phyloP scores from a whole-genome alignment of 2,113 vertebrate species.

The Caranx ignobilis region DNA sequence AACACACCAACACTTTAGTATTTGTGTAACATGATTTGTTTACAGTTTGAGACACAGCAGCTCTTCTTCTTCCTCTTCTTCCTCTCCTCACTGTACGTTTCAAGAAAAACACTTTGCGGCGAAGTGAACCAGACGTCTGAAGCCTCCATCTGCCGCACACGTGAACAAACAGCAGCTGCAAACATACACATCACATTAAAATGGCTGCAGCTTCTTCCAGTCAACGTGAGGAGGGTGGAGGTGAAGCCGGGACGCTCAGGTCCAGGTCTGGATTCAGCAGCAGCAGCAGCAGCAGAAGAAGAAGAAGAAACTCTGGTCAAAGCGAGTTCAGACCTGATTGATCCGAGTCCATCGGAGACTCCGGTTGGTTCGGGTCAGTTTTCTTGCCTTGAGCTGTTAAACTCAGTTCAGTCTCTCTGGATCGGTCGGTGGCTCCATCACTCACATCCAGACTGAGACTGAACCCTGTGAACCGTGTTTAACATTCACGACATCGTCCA shows the following conservation, averaged over 20 bases:
- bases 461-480: slow-evolving; percentile 17
- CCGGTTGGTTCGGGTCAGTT: slow-evolving; percentile 13
- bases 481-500: slow-evolving; percentile 18
- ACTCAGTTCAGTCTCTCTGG: slow-evolving; percentile 32
- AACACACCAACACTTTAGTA: background rate
- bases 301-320: background rate
- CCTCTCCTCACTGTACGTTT: background rate
- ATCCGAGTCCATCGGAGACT: slow-evolving; percentile 26
- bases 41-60: too few species aligned
- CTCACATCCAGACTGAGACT: slow-evolving; percentile 3
- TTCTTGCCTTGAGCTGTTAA: slow-evolving; percentile 39
- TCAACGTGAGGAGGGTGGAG: background rate
- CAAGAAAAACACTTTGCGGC: background rate
- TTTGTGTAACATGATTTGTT: background rate
- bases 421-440: slow-evolving; percentile 13
- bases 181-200: background rate
- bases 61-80: too few species aligned
- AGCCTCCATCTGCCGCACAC: background rate
- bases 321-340: slow-evolving; percentile 3
- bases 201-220: background rate
- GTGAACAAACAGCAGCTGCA: background rate
- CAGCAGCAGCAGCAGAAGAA: background rate
- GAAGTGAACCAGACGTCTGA: background rate
- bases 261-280: background rate
- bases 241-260: background rate